phyloP scores from a whole-genome alignment of 2,888 invertebrate genomes.

The Galeruca laticollis region DNA sequence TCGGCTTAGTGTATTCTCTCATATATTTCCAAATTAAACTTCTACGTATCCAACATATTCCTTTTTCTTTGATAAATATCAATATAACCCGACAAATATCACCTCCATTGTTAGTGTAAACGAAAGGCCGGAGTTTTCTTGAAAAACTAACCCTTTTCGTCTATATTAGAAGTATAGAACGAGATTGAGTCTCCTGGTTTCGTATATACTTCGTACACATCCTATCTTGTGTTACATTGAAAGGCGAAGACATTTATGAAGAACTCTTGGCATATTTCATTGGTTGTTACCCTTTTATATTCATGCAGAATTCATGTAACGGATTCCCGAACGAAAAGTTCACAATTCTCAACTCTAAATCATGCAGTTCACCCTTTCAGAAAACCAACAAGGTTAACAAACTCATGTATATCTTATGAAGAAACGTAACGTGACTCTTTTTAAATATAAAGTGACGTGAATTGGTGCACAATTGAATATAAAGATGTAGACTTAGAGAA shows the following conservation, averaged over 20 bases:
- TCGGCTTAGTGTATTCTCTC: neutral
- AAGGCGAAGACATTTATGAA: conserved; percentile 25
- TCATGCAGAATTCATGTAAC: conserved; percentile 34
- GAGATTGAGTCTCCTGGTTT: neutral
- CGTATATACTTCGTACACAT: neutral
- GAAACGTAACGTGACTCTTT: conserved; percentile 31
- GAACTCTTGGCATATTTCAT: conserved; percentile 20
- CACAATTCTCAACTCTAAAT: conserved; percentile 34
- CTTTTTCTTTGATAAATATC: neutral
- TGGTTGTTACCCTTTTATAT: conserved; percentile 31
- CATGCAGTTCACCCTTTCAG: conserved; percentile 35
- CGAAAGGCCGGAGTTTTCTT: neutral
- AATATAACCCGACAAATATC: neutral
- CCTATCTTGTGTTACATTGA: conserved; percentile 1
- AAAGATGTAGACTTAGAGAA: neutral
- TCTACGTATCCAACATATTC: neutral
- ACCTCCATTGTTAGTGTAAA: neutral
- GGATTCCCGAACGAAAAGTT: conserved; percentile 35
- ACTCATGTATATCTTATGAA: conserved; percentile 36
- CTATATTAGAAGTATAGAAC: neutral
- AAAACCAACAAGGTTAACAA: conserved; percentile 30
- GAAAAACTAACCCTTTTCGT: neutral
- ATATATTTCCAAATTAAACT: neutral
- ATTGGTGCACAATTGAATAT: conserved; percentile 16
- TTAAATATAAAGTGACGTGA: conserved; percentile 20